A percentile compares a stretch with the other conserved stretches of the same genome.
Evolutionary conservation across 2,113 vertebrate species (phyloP).

Genomic region (Gulo gulo): DNA sequence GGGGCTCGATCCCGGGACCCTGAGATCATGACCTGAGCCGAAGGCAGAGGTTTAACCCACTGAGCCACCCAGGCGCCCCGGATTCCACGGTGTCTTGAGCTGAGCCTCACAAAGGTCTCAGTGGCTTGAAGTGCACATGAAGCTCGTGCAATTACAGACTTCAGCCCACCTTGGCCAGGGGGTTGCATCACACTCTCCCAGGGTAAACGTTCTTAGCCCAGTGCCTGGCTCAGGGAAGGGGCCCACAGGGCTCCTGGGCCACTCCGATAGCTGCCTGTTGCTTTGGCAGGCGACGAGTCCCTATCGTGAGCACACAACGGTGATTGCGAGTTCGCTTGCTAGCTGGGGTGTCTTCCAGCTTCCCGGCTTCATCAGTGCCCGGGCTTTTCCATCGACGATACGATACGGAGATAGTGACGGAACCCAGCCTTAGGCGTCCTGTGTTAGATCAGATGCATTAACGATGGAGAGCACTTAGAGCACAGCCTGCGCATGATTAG

Average conservation of each 20-base stretch:
- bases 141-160: neutral
- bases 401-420: neutral
- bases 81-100: neutral
- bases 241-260: neutral
- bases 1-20: too few species aligned
- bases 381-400: fast-evolving
- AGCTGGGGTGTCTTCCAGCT: fast-evolving
- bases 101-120: neutral
- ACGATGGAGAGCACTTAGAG: fast-evolving
- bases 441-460: neutral
- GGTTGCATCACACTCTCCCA: neutral
- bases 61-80: too few species aligned
- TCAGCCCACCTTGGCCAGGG: neutral
- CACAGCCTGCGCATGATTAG: neutral
- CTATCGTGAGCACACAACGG: fast-evolving
- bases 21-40: too few species aligned
- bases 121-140: neutral
- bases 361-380: neutral
- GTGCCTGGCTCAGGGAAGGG: neutral
- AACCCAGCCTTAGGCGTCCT: fast-evolving
- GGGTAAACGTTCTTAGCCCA: neutral
- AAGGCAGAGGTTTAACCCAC: too few species aligned
- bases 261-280: neutral
- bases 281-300: neutral
- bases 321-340: neutral